Percentiles rank a stretch among this genome's conserved stretches.
These are phyloP conservation scores for Seira musarum DNA, from an alignment of 2,888 invertebrate species.

Conservation along the genomic window DNA sequence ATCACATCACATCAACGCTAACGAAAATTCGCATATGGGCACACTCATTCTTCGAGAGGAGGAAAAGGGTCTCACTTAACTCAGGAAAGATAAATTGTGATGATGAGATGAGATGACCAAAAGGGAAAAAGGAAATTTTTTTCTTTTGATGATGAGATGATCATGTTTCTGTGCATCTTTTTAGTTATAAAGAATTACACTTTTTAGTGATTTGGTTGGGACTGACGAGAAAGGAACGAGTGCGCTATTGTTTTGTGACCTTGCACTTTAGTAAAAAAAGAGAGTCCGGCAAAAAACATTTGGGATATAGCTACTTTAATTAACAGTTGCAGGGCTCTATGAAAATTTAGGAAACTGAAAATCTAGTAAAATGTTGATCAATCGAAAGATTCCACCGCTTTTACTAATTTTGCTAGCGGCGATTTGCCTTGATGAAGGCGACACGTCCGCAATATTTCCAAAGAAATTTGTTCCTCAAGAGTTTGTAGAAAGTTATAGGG, in stretches of 20 bases:
- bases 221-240: slow-evolving; percentile 40
- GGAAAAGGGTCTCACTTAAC: background rate
- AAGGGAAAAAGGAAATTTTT: no score
- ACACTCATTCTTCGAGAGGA: no score
- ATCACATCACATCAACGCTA: background rate
- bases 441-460: slow-evolving; percentile 35
- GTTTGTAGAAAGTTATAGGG: slow-evolving; percentile 59
- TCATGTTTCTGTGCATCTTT: background rate
- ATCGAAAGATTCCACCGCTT: background rate
- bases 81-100: background rate
- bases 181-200: background rate
- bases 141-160: background rate
- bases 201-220: slow-evolving; percentile 42
- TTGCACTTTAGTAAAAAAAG: no score
- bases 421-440: background rate
- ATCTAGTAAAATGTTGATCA: background rate
- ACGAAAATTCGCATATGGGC: no score
- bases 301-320: background rate
- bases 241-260: background rate
- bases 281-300: background rate
- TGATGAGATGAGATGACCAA: background rate
- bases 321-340: slow-evolving; percentile 18
- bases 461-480: slow-evolving; percentile 60
- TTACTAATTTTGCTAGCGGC: background rate
- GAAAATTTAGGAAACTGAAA: slow-evolving; percentile 19